Evolutionary conservation across 2,797 vertebrate genomes (phyloP).

Genomic region (Apogon hyalosoma): DNA sequence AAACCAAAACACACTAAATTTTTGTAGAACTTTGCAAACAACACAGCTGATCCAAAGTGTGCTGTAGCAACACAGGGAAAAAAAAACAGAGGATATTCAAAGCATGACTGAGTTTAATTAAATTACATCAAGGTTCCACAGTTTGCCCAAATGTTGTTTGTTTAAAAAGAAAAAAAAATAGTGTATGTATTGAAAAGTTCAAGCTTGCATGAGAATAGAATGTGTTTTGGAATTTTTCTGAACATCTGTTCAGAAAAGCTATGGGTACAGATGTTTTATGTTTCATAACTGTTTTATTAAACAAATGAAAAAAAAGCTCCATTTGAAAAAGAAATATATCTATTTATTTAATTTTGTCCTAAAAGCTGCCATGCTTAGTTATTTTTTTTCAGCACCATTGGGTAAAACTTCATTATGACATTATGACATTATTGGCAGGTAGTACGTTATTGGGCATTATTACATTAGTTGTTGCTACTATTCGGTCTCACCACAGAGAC

Average conservation of each 20-base stretch:
- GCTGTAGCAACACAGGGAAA: not conserved
- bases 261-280: slow-evolving; percentile 2
- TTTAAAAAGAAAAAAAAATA: slow-evolving; percentile 18
- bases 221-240: slow-evolving; percentile 2
- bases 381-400: no score
- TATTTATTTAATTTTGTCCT: no score
- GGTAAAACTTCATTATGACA: no score
- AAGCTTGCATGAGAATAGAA: slow-evolving; percentile 11
- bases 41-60: not conserved
- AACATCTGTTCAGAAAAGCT: slow-evolving; percentile 28
- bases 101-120: slow-evolving; percentile 43
- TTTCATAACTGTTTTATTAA: slow-evolving; percentile 1
- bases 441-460: no score
- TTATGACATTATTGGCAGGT: no score
- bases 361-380: no score
- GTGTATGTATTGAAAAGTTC: slow-evolving; percentile 21
- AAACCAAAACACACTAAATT: slow-evolving; percentile 16
- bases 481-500: no score
- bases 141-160: slow-evolving; percentile 34
- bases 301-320: no score
- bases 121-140: slow-evolving; percentile 33
- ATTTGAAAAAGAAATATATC: no score
- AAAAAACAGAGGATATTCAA: not conserved
- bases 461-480: no score
- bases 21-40: not conserved